Evolutionary conservation across 2,888 invertebrate species (phyloP).

Genomic region (Cosmia trapezina): DNA sequence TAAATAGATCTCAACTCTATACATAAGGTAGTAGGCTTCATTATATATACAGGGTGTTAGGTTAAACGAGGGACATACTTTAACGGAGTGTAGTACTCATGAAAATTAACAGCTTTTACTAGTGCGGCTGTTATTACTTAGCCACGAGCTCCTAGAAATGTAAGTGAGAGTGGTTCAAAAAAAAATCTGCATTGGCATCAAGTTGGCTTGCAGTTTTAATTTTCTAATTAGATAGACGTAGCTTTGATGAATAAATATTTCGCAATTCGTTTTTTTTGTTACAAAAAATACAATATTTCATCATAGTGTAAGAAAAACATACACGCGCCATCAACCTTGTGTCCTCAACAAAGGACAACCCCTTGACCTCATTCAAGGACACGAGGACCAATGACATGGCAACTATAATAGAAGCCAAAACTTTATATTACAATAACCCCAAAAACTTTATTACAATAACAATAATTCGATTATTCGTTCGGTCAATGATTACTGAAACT

Average conservation of each 20-base stretch:
- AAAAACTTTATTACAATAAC: constrained; percentile 18
- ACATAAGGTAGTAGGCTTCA: constrained; percentile 34
- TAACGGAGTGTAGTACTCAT: too few species aligned
- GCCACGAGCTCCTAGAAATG: not conserved
- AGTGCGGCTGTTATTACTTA: too few species aligned
- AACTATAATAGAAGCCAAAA: constrained; percentile 23
- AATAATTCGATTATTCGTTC: constrained; percentile 20
- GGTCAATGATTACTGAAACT: constrained; percentile 38
- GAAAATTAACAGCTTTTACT: too few species aligned
- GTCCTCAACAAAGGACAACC: constrained; percentile 13
- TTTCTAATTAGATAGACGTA: not conserved
- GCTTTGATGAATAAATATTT: not conserved
- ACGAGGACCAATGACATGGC: constrained; percentile 6
- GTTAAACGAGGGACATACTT: too few species aligned
- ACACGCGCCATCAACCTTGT: not conserved
- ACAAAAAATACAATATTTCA: not conserved
- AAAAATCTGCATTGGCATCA: not conserved
- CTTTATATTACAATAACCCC: constrained; percentile 9
- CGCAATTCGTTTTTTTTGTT: not conserved
- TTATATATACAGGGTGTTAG: too few species aligned
- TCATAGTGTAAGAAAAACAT: not conserved
- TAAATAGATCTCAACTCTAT: constrained; percentile 25
- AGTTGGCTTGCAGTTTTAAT: not conserved
- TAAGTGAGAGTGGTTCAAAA: not conserved
- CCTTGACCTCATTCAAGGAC: constrained; percentile 27